Percentiles rank a stretch among this genome's conserved stretches.
Evolutionary conservation across 2,113 vertebrate species (phyloP).

Genomic region (Phaetusa simplex): DNA sequence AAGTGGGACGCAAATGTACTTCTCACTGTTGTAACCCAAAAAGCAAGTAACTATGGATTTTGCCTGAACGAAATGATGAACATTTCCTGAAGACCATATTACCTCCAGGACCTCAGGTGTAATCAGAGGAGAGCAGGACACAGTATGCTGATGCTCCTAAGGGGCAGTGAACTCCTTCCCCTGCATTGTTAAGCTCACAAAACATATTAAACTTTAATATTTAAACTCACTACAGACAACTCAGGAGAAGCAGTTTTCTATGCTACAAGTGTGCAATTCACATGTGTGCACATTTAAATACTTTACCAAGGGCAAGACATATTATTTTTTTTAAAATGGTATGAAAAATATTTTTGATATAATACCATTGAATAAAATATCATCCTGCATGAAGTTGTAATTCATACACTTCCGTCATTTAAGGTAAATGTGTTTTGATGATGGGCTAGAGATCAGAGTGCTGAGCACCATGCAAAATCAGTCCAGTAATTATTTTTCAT

Average conservation of each 20-base stretch:
- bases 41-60: neutral
- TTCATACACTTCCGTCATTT: neutral
- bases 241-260: neutral
- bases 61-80: neutral
- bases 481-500: neutral
- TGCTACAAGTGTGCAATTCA: neutral
- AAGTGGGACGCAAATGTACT: neutral
- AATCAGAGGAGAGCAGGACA: neutral
- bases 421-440: neutral
- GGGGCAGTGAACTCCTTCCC: neutral
- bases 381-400: neutral
- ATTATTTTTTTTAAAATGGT: accelerated
- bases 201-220: neutral
- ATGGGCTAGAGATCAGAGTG: neutral
- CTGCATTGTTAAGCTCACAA: neutral
- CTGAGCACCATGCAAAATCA: neutral
- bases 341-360: neutral
- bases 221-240: neutral
- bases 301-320: neutral
- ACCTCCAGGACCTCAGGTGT: neutral
- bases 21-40: neutral
- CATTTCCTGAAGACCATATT: neutral
- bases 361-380: neutral
- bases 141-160: neutral
- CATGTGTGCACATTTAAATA: accelerated